Evolutionary conservation across 2,797 vertebrate species (phyloP).

Genomic region (Acipenser ruthenus): DNA sequence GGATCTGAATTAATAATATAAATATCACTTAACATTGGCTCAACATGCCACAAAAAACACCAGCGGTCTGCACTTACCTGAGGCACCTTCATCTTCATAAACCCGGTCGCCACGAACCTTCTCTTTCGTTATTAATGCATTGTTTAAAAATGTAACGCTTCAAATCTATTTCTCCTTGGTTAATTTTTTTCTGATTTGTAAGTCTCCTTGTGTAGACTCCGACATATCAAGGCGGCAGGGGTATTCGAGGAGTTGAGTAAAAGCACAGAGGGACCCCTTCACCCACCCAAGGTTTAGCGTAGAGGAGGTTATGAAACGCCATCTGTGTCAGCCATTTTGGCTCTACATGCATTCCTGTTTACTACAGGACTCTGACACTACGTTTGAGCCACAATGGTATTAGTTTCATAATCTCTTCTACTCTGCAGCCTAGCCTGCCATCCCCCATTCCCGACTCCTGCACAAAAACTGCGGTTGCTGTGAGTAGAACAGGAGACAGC

Average conservation of each 20-base stretch:
- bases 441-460: conserved; percentile 9
- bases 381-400: conserved; percentile 43
- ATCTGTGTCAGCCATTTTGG: conserved; percentile 46
- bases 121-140: conserved; percentile 35
- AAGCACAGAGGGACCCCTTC: conserved; percentile 42
- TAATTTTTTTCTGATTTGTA: conserved; percentile 4
- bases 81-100: conserved; percentile 56
- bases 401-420: conserved; percentile 41
- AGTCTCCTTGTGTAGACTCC: conserved; percentile 21
- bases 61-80: conserved; percentile 46
- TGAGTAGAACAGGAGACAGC: conserved; percentile 1
- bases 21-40: conserved; percentile 18
- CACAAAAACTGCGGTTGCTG: conserved; percentile 10
- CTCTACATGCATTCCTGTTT: conserved; percentile 26
- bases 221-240: conserved; percentile 22
- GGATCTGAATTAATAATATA: conserved; percentile 15
- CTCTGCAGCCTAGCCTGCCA: background rate
- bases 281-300: conserved; percentile 34
- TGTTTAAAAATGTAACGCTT: conserved; percentile 12
- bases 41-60: conserved; percentile 27
- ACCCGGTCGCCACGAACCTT: conserved; percentile 36
- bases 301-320: conserved; percentile 32
- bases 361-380: conserved; percentile 17
- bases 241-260: conserved; percentile 48
- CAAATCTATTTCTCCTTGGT: background rate